A percentile compares a stretch with the other conserved stretches of the same genome.
These are phyloP conservation scores for Mus minutoides DNA, from an alignment of 2,797 vertebrate genomes.

Conservation along the genomic window DNA sequence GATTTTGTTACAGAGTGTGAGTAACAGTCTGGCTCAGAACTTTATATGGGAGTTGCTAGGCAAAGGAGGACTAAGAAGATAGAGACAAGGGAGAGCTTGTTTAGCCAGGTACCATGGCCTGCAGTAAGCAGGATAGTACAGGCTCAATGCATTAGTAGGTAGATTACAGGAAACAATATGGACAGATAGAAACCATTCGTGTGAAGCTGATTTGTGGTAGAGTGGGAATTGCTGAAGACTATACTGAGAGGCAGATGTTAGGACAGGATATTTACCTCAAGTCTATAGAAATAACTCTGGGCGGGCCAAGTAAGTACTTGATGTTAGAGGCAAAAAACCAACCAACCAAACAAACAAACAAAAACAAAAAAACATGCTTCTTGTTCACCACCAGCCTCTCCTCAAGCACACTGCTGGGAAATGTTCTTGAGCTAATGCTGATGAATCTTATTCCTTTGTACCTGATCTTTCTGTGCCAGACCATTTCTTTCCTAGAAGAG, in stretches of 20 bases:
- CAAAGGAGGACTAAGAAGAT: not conserved
- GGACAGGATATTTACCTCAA: not conserved
- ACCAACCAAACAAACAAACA: too few species aligned
- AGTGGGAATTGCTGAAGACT: not conserved
- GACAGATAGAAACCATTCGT: not conserved
- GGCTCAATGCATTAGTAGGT: not conserved
- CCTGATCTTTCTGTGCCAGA: not conserved
- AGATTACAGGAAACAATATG: not conserved
- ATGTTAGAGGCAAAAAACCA: conserved; percentile 12
- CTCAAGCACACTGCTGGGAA: not conserved
- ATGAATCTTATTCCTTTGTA: not conserved
- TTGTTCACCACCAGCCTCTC: not conserved
- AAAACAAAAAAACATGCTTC: not conserved
- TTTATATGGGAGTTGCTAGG: not conserved
- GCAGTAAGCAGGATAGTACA: not conserved
- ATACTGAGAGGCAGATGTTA: not conserved
- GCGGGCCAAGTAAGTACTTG: not conserved
- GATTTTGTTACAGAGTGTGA: not conserved
- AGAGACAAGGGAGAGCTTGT: too few species aligned
- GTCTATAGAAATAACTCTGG: not conserved
- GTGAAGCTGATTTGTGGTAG: not conserved
- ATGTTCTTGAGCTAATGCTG: not conserved
- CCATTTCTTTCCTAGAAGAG: not conserved
- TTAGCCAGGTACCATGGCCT: not conserved
- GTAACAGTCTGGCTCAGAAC: not conserved